Evolutionary conservation across 2,888 invertebrate species (phyloP), one percentile per base, ranked within the genome.

Genomic region (Cheilosia urbana): DNA sequence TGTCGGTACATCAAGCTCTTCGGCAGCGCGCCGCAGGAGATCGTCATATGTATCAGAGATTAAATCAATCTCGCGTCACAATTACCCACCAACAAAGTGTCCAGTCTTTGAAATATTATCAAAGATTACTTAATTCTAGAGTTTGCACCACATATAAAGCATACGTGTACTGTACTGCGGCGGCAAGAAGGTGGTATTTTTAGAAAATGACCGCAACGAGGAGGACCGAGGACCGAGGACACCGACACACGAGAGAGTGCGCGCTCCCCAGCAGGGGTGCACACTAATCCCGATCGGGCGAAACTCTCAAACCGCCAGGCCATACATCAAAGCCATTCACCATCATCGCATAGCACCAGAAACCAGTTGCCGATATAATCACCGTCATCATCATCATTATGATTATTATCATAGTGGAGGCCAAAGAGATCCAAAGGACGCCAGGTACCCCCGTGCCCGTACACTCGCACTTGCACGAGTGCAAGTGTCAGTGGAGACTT

Each of bases 51-150:
- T 30, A 53, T 60, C 71, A 60, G 30, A 78, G 72, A 81, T 85
- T 81, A 80, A 81, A 81, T 81, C 81, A 81, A 85, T 85, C 85
- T 72, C 40, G 21, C 55, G 73, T 30, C 81, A 81, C 81, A 85
- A 85, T 85, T 85, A 85, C 81, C 85, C 72, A 72, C 47, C 81
- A 76, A 72, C 81, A 72, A 85, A 85, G 80, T 85, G 85, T 85
- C 85, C 85, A 81, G 76, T 68, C 72, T 66, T 49, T 85, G 85
- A 85, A 81, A 85, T 85, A 85, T 85, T 85, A 85, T 53, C 81
- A 81, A 45, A 85, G 85, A 85, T 85, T 85, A 85, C 85, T 85
- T 85, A 85, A 85, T 85, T 81, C 76, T 85, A 85, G 76, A 72
- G 55, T 51, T 72, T 76, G 76, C 57, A 62, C 37, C 76, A 57